Evolutionary conservation across 2,113 vertebrate genomes (phyloP).

Genomic region (Progne subis): DNA sequence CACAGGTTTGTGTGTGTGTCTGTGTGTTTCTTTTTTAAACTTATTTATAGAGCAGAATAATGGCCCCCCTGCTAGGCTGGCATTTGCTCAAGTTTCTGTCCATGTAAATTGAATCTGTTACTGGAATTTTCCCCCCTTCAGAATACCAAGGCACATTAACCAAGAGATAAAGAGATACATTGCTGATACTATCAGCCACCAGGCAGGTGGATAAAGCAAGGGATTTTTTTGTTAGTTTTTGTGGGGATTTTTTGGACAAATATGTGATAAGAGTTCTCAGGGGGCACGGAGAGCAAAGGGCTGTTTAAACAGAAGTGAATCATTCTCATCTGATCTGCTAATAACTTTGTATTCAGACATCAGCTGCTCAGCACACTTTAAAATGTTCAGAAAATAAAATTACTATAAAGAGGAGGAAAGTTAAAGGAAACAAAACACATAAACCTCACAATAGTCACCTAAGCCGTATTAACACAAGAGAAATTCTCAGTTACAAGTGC

Average conservation of each 20-base stretch:
- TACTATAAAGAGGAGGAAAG: neutral
- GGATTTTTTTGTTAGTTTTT: constrained; percentile 58
- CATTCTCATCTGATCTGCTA: constrained; percentile 69
- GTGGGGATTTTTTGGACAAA: constrained; percentile 71
- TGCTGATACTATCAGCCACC: constrained; percentile 69
- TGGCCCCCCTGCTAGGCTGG: constrained; percentile 81
- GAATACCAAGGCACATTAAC: constrained; percentile 80
- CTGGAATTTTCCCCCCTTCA: constrained; percentile 80
- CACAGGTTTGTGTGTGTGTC: constrained; percentile 72
- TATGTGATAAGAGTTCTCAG: constrained; percentile 78
- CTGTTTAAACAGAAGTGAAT: constrained; percentile 75
- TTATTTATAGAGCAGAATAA: constrained; percentile 85
- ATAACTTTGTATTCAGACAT: constrained; percentile 72
- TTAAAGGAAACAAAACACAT: neutral
- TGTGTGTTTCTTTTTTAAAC: constrained; percentile 79
- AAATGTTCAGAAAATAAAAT: constrained; percentile 46
- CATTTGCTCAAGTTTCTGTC: constrained; percentile 84
- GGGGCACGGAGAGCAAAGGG: constrained; percentile 59
- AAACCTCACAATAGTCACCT: neutral
- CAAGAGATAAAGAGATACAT: constrained; percentile 78
- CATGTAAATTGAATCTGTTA: constrained; percentile 80
- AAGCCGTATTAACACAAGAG: neutral
- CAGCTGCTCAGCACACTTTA: constrained; percentile 38
- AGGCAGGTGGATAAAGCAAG: constrained; percentile 70
- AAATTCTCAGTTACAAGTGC: neutral